A percentile compares a stretch with the other conserved stretches of the same genome.
Evolutionary conservation across 2,113 vertebrate genomes (phyloP).

Genomic region (Pedionomus torquatus): DNA sequence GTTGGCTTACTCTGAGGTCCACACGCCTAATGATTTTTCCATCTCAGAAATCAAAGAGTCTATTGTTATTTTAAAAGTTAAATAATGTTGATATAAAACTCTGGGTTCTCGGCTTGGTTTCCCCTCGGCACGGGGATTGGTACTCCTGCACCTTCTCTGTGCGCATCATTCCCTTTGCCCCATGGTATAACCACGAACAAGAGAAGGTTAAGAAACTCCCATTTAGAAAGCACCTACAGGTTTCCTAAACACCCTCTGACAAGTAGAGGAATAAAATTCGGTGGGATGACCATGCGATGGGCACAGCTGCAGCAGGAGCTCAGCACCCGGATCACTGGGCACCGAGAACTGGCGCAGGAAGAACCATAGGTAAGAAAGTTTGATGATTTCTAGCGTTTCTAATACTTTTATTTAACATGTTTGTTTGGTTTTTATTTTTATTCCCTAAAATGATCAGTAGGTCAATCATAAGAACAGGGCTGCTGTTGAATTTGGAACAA

Average conservation of each 20-base stretch:
- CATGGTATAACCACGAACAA: not conserved
- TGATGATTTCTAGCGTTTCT: not conserved
- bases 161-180: not conserved
- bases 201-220: not conserved
- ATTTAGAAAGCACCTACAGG: not conserved
- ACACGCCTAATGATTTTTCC: not conserved
- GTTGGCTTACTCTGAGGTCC: not conserved
- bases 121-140: not conserved
- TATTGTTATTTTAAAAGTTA: constrained; percentile 5
- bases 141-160: too few relatives aligned
- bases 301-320: not conserved
- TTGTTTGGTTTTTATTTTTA: not conserved
- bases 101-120: not conserved
- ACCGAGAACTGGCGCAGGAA: not conserved
- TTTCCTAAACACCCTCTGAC: not conserved
- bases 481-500: not conserved
- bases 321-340: not conserved
- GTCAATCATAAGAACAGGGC: not conserved
- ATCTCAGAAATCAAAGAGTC: not conserved
- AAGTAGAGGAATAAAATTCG: not conserved
- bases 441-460: not conserved
- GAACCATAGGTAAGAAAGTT: not conserved
- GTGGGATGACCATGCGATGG: not conserved
- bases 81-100: not conserved
- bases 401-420: not conserved